Conservation (phyloP, 2,113 vertebrate genomes). For the Phalacrocorax carbo region DNA sequence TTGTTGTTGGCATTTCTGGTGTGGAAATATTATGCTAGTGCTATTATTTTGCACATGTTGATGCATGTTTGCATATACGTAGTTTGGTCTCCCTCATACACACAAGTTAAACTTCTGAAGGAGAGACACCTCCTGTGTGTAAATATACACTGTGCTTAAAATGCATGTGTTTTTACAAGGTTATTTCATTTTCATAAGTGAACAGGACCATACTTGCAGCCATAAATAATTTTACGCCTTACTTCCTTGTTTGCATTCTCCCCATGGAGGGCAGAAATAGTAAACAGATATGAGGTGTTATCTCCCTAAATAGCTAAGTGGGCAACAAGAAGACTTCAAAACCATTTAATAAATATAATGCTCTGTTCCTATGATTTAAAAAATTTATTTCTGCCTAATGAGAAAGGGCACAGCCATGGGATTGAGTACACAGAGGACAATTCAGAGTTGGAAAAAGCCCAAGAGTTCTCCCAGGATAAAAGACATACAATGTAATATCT, state of each 20-base stretch:
- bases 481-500: background rate
- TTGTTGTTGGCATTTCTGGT: background rate
- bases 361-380: background rate
- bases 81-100: background rate
- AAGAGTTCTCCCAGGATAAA: background rate
- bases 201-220: slow-evolving; percentile 25
- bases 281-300: background rate
- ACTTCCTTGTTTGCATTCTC: background rate
- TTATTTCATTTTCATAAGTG: slow-evolving; percentile 5
- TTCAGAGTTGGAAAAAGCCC: background rate
- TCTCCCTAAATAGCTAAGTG: background rate
- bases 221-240: background rate
- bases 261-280: background rate
- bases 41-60: background rate
- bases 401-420: background rate
- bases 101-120: background rate
- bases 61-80: background rate
- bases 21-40: background rate
- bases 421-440: background rate
- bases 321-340: background rate
- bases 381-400: background rate
- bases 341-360: background rate
- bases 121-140: slow-evolving; percentile 26
- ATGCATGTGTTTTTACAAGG: slow-evolving; percentile 6
- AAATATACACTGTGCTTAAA: background rate